Evolutionary conservation across 2,797 vertebrate species (phyloP).

Genomic region (Dipus sagitta): DNA sequence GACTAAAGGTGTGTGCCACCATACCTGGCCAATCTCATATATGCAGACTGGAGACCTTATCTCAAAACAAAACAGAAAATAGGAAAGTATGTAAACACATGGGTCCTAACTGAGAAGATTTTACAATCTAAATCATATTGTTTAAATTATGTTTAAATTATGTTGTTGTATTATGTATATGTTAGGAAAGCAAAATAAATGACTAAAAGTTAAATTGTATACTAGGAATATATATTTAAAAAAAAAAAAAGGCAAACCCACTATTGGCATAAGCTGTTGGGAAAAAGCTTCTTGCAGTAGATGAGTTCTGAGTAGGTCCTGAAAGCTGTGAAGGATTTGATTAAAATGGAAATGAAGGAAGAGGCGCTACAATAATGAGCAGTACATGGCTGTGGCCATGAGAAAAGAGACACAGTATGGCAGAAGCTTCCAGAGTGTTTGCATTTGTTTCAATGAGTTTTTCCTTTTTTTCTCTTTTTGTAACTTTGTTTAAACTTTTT

Average conservation of each 20-base stretch:
- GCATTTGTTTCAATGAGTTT: too few species aligned
- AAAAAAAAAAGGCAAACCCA: not conserved
- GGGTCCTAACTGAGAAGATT: not conserved
- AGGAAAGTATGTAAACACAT: too few species aligned
- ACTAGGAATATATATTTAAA: not conserved
- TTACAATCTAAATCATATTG: not conserved
- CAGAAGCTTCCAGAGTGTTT: too few species aligned
- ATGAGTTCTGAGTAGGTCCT: not conserved
- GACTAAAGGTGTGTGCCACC: too few species aligned
- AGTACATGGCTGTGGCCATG: rapidly evolving
- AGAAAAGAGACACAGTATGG: not conserved
- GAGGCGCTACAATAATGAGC: not conserved
- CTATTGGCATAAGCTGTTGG: not conserved
- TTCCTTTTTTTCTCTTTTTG: too few species aligned
- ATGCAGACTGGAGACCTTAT: too few species aligned
- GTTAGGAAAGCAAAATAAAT: constrained; percentile 44
- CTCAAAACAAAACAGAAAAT: too few species aligned
- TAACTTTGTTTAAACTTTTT: too few species aligned
- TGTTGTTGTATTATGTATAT: not conserved
- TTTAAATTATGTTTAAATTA: not conserved
- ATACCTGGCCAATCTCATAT: too few species aligned
- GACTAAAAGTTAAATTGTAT: not conserved
- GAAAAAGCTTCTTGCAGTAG: not conserved
- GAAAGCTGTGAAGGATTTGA: not conserved
- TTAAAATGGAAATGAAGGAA: not conserved